Base-by-base conservation (phyloP, 2,113 vertebrate species). In the Triplophysa rosa region DNA sequence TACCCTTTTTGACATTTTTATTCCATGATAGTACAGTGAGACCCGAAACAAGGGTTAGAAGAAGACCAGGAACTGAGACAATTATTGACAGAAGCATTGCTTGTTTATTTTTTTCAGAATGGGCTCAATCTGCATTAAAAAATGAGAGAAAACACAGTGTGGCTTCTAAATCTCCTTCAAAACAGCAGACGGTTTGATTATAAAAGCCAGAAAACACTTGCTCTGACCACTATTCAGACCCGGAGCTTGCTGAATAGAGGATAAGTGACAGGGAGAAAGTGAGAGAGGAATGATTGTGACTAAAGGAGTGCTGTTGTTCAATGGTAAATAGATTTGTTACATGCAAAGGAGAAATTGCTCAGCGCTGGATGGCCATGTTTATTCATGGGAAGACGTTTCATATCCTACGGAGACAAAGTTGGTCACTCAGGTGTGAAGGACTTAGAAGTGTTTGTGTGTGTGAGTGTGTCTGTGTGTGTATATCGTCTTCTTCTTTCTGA, bases 341-440 rank as follows among this genome's bases (percentile, higher is more conserved):
- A 71, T 68, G 56, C 78, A 45, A 33, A 54, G 68, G 61, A 65
- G 54, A 65, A 47, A 78, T 40, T 65, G 59, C 54, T 77, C 47
- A 40, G 61, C 19, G n/a, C 40, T 29, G 69, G 62, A 66, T 11
- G 24, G 7, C 42, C 12, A 58, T 76, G 71, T 69, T 69, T 69
- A 75, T 81, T 81, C 80, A 68, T 81, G 65, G 42, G 12, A 77
- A 70, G 58, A 49, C 14, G 58, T 62, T 67, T 81, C 58, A 63
- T 73, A 58, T 77, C 71, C 65, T 81, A 65, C 45, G 0, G 47
- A 77, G 80, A 77, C 56, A 37, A 65, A 73, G 47, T 16, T 67
- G 69, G 66, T 49, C 78, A 73, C 61, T 73, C 69, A 73, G 69
- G 78, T 73, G 78, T 80, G 78, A 73, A 73, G 47, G 37, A 72